phyloP scores from a whole-genome alignment of 2,113 vertebrate genomes.

The Crotalus tigris region DNA sequence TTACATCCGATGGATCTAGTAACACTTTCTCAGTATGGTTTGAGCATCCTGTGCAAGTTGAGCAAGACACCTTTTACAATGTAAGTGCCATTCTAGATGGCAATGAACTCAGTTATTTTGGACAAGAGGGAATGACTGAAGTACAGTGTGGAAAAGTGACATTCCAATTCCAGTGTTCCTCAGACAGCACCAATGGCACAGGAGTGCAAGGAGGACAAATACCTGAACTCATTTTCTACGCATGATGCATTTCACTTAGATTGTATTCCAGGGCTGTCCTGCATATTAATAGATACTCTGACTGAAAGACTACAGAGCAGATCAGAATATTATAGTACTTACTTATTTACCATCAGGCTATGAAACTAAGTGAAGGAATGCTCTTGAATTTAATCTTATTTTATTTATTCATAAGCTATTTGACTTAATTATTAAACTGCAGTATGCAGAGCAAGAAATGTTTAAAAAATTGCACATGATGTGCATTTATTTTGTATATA shows the following conservation, averaged over 20 bases:
- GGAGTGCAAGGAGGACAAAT: slow-evolving; percentile 99
- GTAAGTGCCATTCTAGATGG: slow-evolving; percentile 92
- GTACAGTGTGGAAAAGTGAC: slow-evolving; percentile 94
- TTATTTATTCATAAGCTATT: slow-evolving; percentile 86
- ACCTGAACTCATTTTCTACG: slow-evolving; percentile 96
- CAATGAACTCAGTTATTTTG: slow-evolving; percentile 95
- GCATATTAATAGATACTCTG: slow-evolving; percentile 69
- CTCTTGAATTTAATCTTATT: slow-evolving; percentile 76
- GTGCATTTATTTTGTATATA: slow-evolving; percentile 78
- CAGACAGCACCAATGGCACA: slow-evolving; percentile 96
- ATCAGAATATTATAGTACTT: slow-evolving; percentile 61
- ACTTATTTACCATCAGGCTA: slow-evolving; percentile 65
- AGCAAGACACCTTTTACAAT: slow-evolving; percentile 94
- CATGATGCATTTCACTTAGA: slow-evolving; percentile 73
- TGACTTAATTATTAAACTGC: slow-evolving; percentile 78
- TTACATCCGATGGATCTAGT: slow-evolving; percentile 91
- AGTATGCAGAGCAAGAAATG: slow-evolving; percentile 62
- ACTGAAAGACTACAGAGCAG: slow-evolving; percentile 61
- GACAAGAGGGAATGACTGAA: slow-evolving; percentile 97
- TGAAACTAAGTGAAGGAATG: slow-evolving; percentile 72
- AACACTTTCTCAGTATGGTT: slow-evolving; percentile 92
- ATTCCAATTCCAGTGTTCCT: slow-evolving; percentile 98
- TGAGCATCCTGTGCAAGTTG: slow-evolving; percentile 93
- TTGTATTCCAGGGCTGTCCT: slow-evolving; percentile 67
- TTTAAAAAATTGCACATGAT: slow-evolving; percentile 71